These are phyloP conservation scores for Anisognathus igniventris DNA, from an alignment of 2,797 vertebrate species.

Conservation along the genomic window DNA sequence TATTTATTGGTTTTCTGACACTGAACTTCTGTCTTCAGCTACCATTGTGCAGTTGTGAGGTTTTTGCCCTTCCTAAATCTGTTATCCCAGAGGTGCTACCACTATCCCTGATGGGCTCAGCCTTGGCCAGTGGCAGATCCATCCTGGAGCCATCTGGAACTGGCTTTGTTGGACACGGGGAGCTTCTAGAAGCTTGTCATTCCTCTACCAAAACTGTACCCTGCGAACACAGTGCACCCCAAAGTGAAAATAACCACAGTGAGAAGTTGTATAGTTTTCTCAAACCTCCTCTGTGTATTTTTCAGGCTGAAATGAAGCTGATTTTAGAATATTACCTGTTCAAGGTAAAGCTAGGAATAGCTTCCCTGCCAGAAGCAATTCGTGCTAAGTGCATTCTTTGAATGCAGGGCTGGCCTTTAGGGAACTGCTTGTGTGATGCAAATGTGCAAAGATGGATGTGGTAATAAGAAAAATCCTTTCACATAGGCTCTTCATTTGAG, in stretches of 20 bases:
- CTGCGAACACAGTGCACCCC: not conserved
- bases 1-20: not conserved
- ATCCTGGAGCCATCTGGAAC: not conserved
- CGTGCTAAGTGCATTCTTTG: not conserved
- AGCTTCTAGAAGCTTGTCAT: not conserved
- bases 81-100: not conserved
- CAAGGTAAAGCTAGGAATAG: not conserved
- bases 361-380: not conserved
- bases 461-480: not conserved
- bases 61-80: not conserved
- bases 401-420: not conserved
- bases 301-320: not conserved
- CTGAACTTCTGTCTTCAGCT: not conserved
- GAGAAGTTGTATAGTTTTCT: not conserved
- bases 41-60: not conserved
- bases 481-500: not conserved
- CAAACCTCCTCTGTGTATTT: not conserved
- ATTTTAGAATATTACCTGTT: not conserved
- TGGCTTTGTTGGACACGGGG: not conserved
- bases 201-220: not conserved
- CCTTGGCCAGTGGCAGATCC: not conserved
- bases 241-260: not conserved
- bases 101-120: not conserved
- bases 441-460: not conserved
- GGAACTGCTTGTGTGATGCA: not conserved